These are phyloP conservation scores for Pyrrhosoma nymphula DNA, from an alignment of 2,888 invertebrate species.

Conservation along the genomic window DNA sequence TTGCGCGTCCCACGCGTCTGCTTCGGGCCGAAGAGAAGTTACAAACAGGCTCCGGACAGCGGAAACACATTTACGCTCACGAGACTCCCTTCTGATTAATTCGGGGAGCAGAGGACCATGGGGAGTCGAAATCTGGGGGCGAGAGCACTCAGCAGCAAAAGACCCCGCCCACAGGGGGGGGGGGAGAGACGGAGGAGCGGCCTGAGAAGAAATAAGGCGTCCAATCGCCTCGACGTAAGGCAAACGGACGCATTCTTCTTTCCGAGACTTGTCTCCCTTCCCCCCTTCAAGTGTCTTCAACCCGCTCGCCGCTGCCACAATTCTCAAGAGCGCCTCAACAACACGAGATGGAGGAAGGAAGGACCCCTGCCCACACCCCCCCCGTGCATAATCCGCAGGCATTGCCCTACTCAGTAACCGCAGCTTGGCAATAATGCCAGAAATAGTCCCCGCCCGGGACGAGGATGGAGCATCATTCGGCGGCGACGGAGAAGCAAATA, in stretches of 20 bases:
- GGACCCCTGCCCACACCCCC: background rate
- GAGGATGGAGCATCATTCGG: background rate
- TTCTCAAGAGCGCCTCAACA: constrained; percentile 52
- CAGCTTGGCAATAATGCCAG: constrained; percentile 53
- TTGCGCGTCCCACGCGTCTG: too few species aligned
- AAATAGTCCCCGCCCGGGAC: background rate
- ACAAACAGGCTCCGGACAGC: background rate
- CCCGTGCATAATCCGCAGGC: constrained; percentile 57
- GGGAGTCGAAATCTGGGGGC: background rate
- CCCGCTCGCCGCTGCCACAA: constrained; percentile 37
- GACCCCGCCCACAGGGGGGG: background rate
- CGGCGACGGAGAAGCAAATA: background rate
- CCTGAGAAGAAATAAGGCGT: background rate
- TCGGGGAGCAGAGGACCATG: background rate
- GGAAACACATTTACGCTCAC: background rate
- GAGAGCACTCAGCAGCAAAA: constrained; percentile 29
- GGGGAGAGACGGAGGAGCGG: background rate
- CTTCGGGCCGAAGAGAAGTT: background rate
- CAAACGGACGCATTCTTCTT: constrained; percentile 61
- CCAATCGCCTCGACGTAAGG: background rate
- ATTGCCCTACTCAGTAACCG: constrained; percentile 47
- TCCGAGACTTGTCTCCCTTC: background rate
- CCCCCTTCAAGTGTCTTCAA: constrained; percentile 6
- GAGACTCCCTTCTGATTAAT: background rate
- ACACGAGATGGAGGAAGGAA: background rate